phyloP scores from a whole-genome alignment of 2,113 vertebrate species.

The Lepus timidus region DNA sequence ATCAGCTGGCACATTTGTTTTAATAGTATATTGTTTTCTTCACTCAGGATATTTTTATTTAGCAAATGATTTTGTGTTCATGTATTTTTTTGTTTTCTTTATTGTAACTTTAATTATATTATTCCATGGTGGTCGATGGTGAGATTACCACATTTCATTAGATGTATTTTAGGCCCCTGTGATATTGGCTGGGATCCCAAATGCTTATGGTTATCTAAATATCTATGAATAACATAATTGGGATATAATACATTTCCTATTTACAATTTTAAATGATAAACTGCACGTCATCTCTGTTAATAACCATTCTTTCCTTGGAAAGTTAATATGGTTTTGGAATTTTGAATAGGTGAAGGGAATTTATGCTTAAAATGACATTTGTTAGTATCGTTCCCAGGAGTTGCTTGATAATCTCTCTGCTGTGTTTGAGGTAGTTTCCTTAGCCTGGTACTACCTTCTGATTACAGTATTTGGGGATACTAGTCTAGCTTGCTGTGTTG shows the following conservation, averaged over 20 bases:
- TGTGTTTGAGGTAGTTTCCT: constrained; percentile 24
- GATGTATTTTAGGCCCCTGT: background rate
- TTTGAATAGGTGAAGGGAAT: constrained; percentile 25
- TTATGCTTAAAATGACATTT: background rate
- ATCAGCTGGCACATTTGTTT: background rate
- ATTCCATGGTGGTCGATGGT: background rate
- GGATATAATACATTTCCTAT: background rate
- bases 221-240: background rate
- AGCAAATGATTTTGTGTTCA: constrained; percentile 36
- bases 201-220: background rate
- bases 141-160: background rate
- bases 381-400: background rate
- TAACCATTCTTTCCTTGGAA: background rate
- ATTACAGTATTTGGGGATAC: background rate
- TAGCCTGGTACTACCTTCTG: background rate
- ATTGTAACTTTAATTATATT: constrained; percentile 45
- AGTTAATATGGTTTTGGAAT: background rate
- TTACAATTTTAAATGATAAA: constrained; percentile 42
- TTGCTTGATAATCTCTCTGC: background rate
- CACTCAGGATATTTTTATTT: background rate
- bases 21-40: constrained; percentile 23
- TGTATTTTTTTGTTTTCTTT: constrained; percentile 15
- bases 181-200: background rate
- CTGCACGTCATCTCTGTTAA: background rate
- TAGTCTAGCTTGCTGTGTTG: background rate